These are phyloP conservation scores for Polyergus mexicanus DNA, from an alignment of 1,140 invertebrate species.

Conservation along the genomic window DNA sequence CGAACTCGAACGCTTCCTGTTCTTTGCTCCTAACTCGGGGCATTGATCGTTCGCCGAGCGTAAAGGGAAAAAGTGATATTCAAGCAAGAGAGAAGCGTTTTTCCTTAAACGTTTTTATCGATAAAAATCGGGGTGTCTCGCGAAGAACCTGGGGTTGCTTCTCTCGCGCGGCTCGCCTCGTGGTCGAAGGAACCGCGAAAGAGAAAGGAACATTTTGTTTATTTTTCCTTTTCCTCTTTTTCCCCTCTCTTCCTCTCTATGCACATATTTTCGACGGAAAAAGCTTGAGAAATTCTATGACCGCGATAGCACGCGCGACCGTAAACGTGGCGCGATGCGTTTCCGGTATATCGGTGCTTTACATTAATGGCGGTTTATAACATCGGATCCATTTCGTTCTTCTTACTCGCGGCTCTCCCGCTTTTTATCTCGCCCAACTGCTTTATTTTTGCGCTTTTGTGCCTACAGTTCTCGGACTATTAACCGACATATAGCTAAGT, in stretches of 20 bases:
- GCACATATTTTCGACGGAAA: background rate
- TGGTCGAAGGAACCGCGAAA: background rate
- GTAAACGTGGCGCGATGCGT: background rate
- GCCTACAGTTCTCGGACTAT: slow-evolving; percentile 23
- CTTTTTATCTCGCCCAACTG: background rate
- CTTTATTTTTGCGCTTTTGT: slow-evolving; percentile 30
- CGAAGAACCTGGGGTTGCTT: background rate
- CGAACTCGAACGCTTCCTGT: slow-evolving; percentile 30
- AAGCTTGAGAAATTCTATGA: too few species aligned
- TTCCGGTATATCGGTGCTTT: slow-evolving; percentile 22
- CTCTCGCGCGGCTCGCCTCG: background rate
- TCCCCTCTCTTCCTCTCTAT: background rate
- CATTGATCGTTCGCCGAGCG: slow-evolving; percentile 46
- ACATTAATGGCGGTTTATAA: background rate
- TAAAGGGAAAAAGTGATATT: slow-evolving; percentile 43
- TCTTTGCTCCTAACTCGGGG: slow-evolving; percentile 39
- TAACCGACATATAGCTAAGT: slow-evolving; percentile 10
- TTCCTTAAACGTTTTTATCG: slow-evolving; percentile 13
- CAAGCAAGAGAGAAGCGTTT: slow-evolving; percentile 19
- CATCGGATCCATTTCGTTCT: slow-evolving; percentile 15
- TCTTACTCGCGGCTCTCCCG: background rate
- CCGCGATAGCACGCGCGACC: too few species aligned
- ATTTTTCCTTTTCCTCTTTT: background rate
- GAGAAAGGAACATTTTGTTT: background rate
- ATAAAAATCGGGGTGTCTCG: background rate